Conservation (phyloP, 1,140 invertebrate genomes). For the Uloborus diversus region DNA sequence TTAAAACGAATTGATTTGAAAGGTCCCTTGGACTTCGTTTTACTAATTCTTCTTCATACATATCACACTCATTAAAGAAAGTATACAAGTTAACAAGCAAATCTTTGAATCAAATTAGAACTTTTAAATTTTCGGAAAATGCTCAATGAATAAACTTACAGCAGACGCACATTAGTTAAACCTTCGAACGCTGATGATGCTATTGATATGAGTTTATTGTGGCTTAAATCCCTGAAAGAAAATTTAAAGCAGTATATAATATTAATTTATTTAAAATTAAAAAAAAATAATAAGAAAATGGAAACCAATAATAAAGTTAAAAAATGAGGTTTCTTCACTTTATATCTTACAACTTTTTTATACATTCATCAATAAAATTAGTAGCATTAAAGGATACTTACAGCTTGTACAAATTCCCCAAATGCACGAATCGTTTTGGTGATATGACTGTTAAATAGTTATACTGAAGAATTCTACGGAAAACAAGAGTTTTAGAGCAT, state of each 20-base stretch:
- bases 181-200: conserved; percentile 59
- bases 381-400: conserved; percentile 48
- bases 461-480: conserved; percentile 59
- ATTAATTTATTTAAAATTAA: background rate
- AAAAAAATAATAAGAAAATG: background rate
- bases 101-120: too few species aligned
- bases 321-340: too few species aligned
- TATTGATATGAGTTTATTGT: conserved; percentile 57
- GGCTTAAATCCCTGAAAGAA: conserved; percentile 58
- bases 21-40: too few species aligned
- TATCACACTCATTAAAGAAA: too few species aligned
- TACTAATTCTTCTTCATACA: too few species aligned
- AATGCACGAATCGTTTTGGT: conserved; percentile 57
- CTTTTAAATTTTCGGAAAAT: too few species aligned
- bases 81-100: too few species aligned
- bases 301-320: too few species aligned
- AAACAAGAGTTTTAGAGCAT: too few species aligned
- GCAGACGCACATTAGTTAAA: conserved; percentile 47
- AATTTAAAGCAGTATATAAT: background rate
- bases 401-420: conserved; percentile 61
- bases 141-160: conserved; percentile 55
- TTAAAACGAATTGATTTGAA: too few species aligned
- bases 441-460: conserved; percentile 60
- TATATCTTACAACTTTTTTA: too few species aligned
- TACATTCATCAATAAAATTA: too few species aligned